These are phyloP conservation scores for Oxyteleia sp. DNA, from an alignment of 2,888 invertebrate species.

Conservation along the genomic window DNA sequence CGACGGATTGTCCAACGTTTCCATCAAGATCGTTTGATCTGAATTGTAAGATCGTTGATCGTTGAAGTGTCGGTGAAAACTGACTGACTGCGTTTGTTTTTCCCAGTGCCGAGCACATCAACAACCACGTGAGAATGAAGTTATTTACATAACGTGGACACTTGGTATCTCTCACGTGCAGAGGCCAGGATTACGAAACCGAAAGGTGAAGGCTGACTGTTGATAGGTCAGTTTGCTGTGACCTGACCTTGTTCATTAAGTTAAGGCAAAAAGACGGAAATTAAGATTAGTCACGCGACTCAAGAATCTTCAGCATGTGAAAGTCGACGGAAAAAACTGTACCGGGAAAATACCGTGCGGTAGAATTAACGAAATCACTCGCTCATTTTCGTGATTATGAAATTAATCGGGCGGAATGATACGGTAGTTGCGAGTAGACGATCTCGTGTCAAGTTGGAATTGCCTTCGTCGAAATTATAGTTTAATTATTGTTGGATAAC, in stretches of 20 bases:
- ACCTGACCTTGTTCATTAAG: constrained; percentile 71
- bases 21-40: constrained; percentile 16
- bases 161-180: constrained; percentile 67
- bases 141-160: constrained; percentile 72
- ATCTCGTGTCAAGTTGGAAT: no score
- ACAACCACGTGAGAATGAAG: constrained; percentile 61
- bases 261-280: constrained; percentile 68
- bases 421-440: background rate
- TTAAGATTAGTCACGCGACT: constrained; percentile 72
- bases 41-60: background rate
- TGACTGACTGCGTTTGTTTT: constrained; percentile 21
- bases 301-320: constrained; percentile 63
- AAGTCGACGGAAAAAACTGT: constrained; percentile 20
- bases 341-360: background rate
- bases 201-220: constrained; percentile 73
- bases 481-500: no score
- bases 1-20: no score
- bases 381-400: background rate
- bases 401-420: no score
- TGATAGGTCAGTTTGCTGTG: constrained; percentile 68
- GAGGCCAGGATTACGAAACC: constrained; percentile 72
- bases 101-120: constrained; percentile 22
- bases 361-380: background rate
- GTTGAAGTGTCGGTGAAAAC: constrained; percentile 8
- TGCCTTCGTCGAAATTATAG: no score